Conservation (phyloP, 2,797 vertebrate species). For the Hybognathus amarus region DNA sequence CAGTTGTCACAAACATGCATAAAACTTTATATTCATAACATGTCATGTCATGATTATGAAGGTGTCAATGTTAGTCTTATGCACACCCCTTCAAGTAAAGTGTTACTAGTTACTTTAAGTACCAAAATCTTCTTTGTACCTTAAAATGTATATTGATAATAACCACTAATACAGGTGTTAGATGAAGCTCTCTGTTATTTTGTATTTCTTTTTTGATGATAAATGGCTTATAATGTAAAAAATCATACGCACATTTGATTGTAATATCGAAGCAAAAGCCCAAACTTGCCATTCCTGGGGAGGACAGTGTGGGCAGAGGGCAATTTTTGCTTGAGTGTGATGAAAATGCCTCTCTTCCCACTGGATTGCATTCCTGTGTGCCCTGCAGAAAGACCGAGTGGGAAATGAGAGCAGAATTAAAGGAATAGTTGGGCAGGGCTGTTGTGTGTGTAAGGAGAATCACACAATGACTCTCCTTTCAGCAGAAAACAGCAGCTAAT, state of each 20-base stretch:
- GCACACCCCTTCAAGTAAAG: too few species aligned
- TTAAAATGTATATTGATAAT: background rate
- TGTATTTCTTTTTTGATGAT: background rate
- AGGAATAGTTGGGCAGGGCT: constrained; percentile 27
- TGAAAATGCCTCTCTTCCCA: constrained; percentile 56
- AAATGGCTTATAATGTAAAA: too few species aligned
- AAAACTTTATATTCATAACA: too few species aligned
- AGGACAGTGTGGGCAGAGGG: constrained; percentile 7
- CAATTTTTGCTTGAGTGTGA: constrained; percentile 22
- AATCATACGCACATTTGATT: background rate
- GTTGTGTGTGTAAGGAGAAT: constrained; percentile 12
- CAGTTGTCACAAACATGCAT: too few species aligned
- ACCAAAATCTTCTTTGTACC: background rate
- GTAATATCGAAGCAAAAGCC: constrained; percentile 22
- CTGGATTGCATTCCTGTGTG: constrained; percentile 43
- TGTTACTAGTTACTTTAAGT: background rate
- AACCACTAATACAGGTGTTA: background rate
- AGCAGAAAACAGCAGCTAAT: constrained; percentile 66
- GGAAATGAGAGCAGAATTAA: constrained; percentile 39
- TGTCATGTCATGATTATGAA: too few species aligned
- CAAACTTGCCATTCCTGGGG: constrained; percentile 19
- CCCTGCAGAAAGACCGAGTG: constrained; percentile 36
- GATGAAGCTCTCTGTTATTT: background rate
- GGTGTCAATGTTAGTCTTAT: too few species aligned
- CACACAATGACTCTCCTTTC: constrained; percentile 59